Evolutionary conservation across 2,888 invertebrate genomes (phyloP).

Genomic region (Punctoribates punctum): DNA sequence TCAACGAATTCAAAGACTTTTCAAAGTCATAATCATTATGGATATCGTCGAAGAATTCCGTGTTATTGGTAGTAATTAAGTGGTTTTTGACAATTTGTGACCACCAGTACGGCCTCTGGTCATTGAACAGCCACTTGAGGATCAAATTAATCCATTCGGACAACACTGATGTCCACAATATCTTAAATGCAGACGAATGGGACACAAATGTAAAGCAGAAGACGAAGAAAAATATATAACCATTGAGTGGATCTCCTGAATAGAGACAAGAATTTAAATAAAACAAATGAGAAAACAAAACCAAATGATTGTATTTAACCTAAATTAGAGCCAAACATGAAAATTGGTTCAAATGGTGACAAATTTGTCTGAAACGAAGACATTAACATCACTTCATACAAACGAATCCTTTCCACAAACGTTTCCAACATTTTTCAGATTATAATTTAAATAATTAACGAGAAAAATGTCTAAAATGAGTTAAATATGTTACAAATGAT

Average conservation of each 20-base stretch:
- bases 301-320: not conserved
- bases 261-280: not conserved
- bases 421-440: not conserved
- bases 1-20: not conserved
- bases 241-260: slow-evolving; percentile 1
- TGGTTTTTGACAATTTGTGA: not conserved
- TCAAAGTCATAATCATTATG: not conserved
- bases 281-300: not conserved
- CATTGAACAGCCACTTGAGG: slow-evolving; percentile 10
- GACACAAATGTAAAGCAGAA: not conserved
- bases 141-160: slow-evolving; percentile 17
- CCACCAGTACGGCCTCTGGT: slow-evolving; percentile 16
- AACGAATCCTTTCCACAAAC: not conserved
- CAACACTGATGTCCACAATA: slow-evolving; percentile 9
- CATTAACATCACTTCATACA: not conserved
- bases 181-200: slow-evolving; percentile 2
- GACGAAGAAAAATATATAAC: not conserved
- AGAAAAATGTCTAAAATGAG: too few species aligned
- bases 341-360: not conserved
- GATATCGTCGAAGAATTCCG: not conserved
- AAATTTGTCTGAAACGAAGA: not conserved
- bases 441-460: too few species aligned
- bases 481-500: too few species aligned
- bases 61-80: not conserved
- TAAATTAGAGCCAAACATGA: slow-evolving; percentile 2